Percentiles rank a stretch among this genome's conserved stretches.
Evolutionary conservation across 2,113 vertebrate genomes (phyloP).

Genomic region (Passer montanus): DNA sequence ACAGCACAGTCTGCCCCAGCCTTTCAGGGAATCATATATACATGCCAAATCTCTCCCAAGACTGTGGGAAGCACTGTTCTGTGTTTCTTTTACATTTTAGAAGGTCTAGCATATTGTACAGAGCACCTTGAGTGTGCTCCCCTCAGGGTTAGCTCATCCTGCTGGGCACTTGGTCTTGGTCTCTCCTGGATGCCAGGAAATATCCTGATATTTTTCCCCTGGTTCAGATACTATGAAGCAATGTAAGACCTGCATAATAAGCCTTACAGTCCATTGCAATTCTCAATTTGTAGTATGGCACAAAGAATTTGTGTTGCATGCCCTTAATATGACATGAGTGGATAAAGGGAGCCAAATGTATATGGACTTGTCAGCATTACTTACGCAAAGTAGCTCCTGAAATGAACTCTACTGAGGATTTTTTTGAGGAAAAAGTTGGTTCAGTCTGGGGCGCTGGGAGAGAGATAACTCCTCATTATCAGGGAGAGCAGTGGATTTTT

Average conservation of each 20-base stretch:
- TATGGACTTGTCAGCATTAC: neutral
- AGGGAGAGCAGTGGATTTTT: neutral
- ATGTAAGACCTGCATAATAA: neutral
- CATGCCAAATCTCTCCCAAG: neutral
- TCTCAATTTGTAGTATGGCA: neutral
- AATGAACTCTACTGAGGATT: neutral
- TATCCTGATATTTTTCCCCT: neutral
- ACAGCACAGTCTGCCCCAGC: neutral
- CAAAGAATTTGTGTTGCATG: neutral
- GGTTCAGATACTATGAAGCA: neutral
- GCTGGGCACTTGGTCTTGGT: neutral
- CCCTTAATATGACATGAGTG: neutral
- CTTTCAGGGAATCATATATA: neutral
- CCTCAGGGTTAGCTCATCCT: neutral
- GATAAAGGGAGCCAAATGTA: neutral
- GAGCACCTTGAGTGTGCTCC: neutral
- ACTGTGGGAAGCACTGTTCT: neutral
- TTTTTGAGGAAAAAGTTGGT: neutral
- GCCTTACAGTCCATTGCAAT: neutral
- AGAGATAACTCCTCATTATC: neutral
- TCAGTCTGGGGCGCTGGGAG: neutral
- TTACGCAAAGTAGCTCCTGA: neutral
- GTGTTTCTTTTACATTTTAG: neutral
- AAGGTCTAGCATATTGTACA: neutral
- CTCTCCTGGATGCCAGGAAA: neutral